phyloP scores from a whole-genome alignment of 2,113 vertebrate genomes.

The Aptenodytes forsteri region DNA sequence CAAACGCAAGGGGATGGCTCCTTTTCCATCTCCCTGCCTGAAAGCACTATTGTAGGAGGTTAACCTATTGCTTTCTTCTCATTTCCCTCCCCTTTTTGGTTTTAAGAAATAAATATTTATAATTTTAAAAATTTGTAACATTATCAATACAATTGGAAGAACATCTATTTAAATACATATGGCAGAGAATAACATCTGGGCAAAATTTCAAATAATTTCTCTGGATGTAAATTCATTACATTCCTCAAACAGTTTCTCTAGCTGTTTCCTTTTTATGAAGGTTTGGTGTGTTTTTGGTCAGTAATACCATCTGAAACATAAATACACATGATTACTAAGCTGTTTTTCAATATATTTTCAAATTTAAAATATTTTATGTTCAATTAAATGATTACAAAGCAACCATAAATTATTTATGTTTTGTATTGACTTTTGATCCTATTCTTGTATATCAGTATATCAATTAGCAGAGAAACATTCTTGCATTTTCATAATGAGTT shows the following conservation, averaged over 20 bases:
- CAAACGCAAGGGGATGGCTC: slow-evolving; percentile 61
- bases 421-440: background rate
- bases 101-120: slow-evolving; percentile 67
- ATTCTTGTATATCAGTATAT: background rate
- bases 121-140: slow-evolving; percentile 34
- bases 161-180: background rate
- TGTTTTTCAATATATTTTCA: background rate
- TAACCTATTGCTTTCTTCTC: slow-evolving; percentile 70
- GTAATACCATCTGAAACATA: background rate
- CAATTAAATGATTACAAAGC: background rate
- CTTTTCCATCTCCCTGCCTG: slow-evolving; percentile 66
- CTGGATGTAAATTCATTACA: background rate
- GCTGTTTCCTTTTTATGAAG: background rate
- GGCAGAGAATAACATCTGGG: background rate
- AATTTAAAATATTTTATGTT: background rate
- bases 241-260: background rate
- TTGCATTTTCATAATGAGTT: background rate
- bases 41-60: slow-evolving; percentile 52
- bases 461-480: background rate
- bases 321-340: background rate
- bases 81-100: slow-evolving; percentile 43
- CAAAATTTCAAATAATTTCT: background rate
- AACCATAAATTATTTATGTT: background rate
- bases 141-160: slow-evolving; percentile 26
- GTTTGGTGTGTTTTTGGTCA: background rate